These are phyloP conservation scores for Desmophyllum pertusum DNA, from an alignment of 92 coral and sea anemone species.

Conservation along the genomic window DNA sequence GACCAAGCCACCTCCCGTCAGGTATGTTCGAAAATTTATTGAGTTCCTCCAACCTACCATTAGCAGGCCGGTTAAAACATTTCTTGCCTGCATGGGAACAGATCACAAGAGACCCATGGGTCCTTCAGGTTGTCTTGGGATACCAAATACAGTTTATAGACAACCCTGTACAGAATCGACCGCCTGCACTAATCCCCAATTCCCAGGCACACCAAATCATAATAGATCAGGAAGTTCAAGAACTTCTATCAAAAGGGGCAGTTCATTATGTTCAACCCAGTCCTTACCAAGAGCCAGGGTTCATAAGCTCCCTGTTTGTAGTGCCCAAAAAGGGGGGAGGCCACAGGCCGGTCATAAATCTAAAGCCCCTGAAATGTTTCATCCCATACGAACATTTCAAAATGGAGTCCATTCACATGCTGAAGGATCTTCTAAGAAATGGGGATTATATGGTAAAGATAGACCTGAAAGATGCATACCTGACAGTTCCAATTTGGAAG, in stretches of 20 bases:
- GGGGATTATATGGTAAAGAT: constrained; percentile 60
- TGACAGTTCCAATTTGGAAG: constrained; percentile 44
- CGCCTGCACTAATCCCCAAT: constrained; percentile 9
- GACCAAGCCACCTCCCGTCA: constrained; percentile 13
- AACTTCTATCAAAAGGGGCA: constrained; percentile 58
- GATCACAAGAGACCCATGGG: constrained; percentile 62
- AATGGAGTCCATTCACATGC: constrained; percentile 61
- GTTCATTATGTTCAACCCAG: constrained; percentile 52
- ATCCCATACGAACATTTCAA: constrained; percentile 67
- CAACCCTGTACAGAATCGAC: constrained; percentile 19
- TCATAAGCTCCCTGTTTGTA: constrained; percentile 28
- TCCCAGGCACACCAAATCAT: constrained; percentile 41
- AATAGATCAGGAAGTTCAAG: constrained; percentile 69
- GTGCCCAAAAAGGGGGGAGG: constrained; percentile 54
- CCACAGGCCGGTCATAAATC: constrained; percentile 59
- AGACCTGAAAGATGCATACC: constrained; percentile 72
- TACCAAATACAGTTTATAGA: constrained; percentile 44
- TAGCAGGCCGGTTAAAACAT: constrained; percentile 41
- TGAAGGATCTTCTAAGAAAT: constrained; percentile 58
- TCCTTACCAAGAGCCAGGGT: constrained; percentile 32
- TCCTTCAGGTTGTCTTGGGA: constrained; percentile 49
- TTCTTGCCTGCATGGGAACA: neutral
- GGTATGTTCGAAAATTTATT: constrained; percentile 1
- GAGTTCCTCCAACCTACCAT: neutral
- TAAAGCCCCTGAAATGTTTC: constrained; percentile 43